These are phyloP conservation scores for Nasonovia ribisnigri DNA, from an alignment of 2,888 invertebrate genomes.

Conservation along the genomic window DNA sequence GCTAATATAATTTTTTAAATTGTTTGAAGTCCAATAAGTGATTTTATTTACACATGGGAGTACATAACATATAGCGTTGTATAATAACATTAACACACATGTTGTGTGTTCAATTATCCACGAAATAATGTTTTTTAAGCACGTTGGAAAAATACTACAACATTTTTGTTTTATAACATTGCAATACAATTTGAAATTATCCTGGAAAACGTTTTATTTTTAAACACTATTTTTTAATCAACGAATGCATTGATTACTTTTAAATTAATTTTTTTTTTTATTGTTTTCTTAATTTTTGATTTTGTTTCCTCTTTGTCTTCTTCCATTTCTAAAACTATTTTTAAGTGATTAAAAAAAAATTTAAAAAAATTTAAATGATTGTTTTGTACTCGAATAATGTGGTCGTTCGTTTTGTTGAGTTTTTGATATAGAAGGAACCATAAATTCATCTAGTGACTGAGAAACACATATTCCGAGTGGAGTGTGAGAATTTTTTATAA, in stretches of 20 bases:
- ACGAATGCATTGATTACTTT: neutral
- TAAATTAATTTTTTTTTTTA: neutral
- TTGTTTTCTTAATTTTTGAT: neutral
- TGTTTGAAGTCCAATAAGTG: neutral
- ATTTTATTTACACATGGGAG: neutral
- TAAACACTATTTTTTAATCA: neutral
- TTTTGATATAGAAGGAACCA: neutral
- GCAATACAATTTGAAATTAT: neutral
- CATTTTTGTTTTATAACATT: neutral
- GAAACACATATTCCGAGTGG: conserved; percentile 38
- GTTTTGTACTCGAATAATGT: conserved; percentile 10
- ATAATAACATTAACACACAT: neutral
- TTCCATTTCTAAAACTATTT: conserved; percentile 52
- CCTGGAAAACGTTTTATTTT: neutral
- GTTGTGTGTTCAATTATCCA: neutral
- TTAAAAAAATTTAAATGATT: neutral
- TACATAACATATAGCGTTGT: neutral
- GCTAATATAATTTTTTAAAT: neutral
- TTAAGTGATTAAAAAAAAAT: neutral
- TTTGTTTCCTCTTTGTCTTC: conserved; percentile 2
- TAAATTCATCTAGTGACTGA: neutral
- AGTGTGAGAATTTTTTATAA: neutral
- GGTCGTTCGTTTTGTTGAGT: neutral
- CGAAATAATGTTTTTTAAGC: neutral
- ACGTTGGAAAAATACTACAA: neutral